These are phyloP conservation scores for Myoxocephalus aenaeus DNA, from an alignment of 2,797 vertebrate species.

Conservation along the genomic window DNA sequence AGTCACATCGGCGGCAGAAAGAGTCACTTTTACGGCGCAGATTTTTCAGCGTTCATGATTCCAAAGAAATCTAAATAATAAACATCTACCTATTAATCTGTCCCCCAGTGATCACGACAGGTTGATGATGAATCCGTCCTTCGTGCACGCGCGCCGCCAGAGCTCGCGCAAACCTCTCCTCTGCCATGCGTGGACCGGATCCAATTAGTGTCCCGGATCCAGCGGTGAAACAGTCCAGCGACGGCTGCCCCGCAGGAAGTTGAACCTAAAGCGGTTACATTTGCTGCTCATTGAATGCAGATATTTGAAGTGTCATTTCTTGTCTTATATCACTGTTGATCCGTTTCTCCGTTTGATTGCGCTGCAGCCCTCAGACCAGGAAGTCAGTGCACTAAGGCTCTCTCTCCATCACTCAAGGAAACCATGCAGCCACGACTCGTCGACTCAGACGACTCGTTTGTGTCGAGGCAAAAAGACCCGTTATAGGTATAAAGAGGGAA, in stretches of 20 bases:
- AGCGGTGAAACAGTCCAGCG: neutral
- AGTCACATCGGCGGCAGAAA: neutral
- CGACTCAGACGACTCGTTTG: neutral
- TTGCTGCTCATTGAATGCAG: neutral
- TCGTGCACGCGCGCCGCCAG: neutral
- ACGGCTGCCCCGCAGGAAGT: too few relatives aligned
- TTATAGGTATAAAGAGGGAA: neutral
- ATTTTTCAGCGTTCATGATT: neutral
- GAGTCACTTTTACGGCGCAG: constrained; percentile 12
- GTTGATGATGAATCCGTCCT: constrained; percentile 5
- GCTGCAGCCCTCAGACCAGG: neutral
- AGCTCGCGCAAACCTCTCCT: neutral
- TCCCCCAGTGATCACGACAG: neutral
- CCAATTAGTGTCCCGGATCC: neutral
- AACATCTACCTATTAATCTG: neutral
- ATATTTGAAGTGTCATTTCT: too few relatives aligned
- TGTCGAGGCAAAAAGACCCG: too few relatives aligned
- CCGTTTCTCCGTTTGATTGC: too few relatives aligned
- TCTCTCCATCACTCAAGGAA: neutral
- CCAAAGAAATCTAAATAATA: neutral
- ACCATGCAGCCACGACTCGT: too few relatives aligned
- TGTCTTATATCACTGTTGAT: too few relatives aligned
- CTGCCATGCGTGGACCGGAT: neutral
- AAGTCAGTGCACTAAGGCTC: too few relatives aligned
- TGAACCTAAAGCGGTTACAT: neutral